Percentiles rank a stretch among this genome's conserved stretches.
phyloP scores from a whole-genome alignment of 2,113 vertebrate species.

The Benitochromis conjunctus region DNA sequence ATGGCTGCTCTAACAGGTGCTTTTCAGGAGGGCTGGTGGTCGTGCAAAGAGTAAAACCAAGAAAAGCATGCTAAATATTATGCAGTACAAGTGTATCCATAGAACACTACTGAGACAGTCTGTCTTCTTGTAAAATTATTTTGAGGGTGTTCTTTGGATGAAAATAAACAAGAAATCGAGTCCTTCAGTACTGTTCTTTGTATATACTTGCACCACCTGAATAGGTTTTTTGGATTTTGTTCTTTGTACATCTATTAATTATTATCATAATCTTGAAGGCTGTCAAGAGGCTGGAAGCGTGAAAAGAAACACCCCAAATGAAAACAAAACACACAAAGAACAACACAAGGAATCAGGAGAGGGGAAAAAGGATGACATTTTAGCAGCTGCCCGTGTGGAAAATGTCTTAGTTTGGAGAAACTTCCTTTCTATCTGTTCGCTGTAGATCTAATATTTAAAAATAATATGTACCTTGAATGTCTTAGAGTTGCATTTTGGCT shows the following conservation, averaged over 20 bases:
- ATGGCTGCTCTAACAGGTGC: background rate
- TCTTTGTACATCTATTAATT: background rate
- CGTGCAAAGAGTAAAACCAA: background rate
- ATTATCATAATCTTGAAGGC: background rate
- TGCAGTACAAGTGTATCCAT: background rate
- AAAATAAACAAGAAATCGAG: background rate
- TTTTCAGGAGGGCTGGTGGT: background rate
- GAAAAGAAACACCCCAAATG: background rate
- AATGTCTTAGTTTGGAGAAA: background rate
- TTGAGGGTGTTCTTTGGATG: background rate
- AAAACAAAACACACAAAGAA: background rate
- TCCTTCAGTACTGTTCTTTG: background rate
- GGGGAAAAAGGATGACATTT: background rate
- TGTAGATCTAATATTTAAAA: background rate
- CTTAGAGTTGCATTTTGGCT: background rate
- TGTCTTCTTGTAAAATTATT: background rate
- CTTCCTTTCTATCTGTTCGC: background rate
- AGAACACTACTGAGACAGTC: background rate
- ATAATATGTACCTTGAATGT: background rate
- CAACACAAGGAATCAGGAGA: background rate
- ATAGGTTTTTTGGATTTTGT: background rate
- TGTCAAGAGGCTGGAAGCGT: no score
- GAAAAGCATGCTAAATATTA: background rate
- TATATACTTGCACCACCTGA: background rate
- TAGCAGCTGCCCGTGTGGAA: background rate